Evolutionary conservation across 2,888 invertebrate genomes (phyloP).

Genomic region (Drosophila percnosoma): DNA sequence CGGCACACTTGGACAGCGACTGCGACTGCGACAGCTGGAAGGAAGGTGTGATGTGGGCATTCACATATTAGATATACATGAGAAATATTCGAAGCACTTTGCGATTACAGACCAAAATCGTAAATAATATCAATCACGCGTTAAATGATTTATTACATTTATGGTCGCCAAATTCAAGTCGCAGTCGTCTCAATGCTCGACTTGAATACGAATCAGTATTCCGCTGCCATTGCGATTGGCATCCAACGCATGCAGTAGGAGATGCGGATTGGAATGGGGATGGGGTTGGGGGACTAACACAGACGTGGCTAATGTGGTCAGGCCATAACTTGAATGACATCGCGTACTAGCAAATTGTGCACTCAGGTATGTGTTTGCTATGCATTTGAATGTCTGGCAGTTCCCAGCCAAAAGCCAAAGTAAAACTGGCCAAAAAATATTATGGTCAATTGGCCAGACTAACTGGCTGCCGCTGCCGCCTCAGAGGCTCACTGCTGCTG

Average conservation of each 20-base stretch:
- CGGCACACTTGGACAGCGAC: conserved; percentile 84
- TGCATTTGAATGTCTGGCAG: conserved; percentile 58
- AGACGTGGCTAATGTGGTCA: conserved; percentile 61
- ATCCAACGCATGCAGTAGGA: conserved; percentile 2
- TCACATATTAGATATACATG: conserved; percentile 12
- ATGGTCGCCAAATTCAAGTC: conserved; percentile 68
- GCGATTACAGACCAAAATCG: conserved; percentile 46
- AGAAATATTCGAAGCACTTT: conserved; percentile 44
- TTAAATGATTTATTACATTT: conserved; percentile 79
- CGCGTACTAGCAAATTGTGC: conserved; percentile 41
- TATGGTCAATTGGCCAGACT: conserved; percentile 52
- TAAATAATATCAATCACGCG: conserved; percentile 75
- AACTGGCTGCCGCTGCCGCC: conserved; percentile 28
- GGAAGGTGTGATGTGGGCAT: conserved; percentile 40
- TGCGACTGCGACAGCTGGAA: conserved; percentile 58
- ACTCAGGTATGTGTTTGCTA: conserved; percentile 23
- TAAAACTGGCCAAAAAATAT: conserved; percentile 44
- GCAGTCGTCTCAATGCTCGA: conserved; percentile 48
- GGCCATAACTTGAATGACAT: conserved; percentile 66
- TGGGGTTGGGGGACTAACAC: neutral
- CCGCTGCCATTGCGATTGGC: conserved; percentile 3
- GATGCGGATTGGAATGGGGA: neutral
- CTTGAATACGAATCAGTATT: conserved; percentile 71
- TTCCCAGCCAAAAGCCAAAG: conserved; percentile 37
- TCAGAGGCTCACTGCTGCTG: conserved; percentile 40